Base-by-base conservation (phyloP, 2,797 vertebrate species). In the Phalanger gymnotis region DNA sequence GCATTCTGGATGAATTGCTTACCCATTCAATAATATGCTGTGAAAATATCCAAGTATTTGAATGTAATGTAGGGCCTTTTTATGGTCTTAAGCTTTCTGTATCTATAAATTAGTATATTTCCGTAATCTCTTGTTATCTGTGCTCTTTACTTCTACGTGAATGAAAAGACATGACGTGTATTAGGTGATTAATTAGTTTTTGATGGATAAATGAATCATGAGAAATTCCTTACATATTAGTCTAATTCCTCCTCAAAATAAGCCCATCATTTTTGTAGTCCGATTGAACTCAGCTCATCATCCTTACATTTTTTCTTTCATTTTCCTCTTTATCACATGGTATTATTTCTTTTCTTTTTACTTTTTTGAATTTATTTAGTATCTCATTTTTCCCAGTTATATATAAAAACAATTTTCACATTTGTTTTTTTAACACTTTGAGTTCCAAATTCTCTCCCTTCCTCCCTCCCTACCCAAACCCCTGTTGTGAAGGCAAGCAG, bases 281-380 rank as follows among this genome's bases (percentile, higher is more conserved):
- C 12, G 16, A 0, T 66, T 55, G 28, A 89, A 27, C 10, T 96
- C 95, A 93, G 40, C 11, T 94, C 28, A 53, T 66, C 30, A 55
- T 90, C 53, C 53, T 5, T 13, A 34, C 89, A 92, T 40, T 40
- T 53, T 22, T 90, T 12, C 25, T 90, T 53, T 54, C 51, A 54
- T 54, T 93, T 96, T 95, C 73, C 81, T 94, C 1, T 51, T 95
- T 92, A 73, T 93, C 16, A 47, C 66, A 40, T 22, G 25, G 5
- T 54, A 12, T 11, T 54, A n/a, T 27, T 81, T 81, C 61, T 66
- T 16, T 66, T n/a, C 5, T 53, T 94, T 93, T 34, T 91, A 19
- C 12, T 47, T 94, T 93, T n/a, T 92, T 3, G 5, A 58, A n/a
- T 96, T 94, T 93, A 55, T 5, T 97, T 95, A 94, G 90, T 91